A percentile compares a stretch with the other conserved stretches of the same genome.
Evolutionary conservation across 2,113 vertebrate species (phyloP).

Genomic region (Aramus guarauna): DNA sequence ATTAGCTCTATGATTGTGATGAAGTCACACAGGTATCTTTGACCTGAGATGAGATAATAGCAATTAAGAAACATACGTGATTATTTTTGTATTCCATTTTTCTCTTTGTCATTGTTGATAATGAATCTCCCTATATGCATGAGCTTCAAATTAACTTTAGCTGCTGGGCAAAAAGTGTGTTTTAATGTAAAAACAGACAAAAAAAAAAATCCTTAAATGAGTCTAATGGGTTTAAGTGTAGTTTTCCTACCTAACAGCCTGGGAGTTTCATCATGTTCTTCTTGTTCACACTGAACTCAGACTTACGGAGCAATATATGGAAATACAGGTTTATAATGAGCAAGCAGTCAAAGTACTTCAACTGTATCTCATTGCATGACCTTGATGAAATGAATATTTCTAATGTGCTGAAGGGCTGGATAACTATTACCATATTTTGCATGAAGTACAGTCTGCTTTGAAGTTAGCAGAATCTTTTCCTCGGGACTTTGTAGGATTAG

Average conservation of each 20-base stretch:
- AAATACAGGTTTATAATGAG: neutral
- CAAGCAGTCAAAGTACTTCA: neutral
- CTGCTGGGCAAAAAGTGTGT: neutral
- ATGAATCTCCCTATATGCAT: neutral
- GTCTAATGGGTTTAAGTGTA: neutral
- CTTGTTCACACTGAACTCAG: rapidly evolving
- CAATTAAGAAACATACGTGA: neutral
- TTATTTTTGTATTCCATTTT: neutral
- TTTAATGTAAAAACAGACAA: neutral
- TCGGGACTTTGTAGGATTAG: constrained; percentile 3
- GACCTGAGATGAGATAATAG: neutral
- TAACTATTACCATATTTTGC: constrained; percentile 11
- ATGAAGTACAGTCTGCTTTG: neutral
- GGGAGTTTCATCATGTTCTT: neutral
- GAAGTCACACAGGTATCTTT: neutral
- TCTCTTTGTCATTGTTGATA: neutral
- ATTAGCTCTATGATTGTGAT: neutral
- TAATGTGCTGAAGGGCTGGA: neutral
- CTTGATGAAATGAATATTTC: neutral
- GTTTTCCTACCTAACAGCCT: neutral
- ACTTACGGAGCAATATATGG: neutral
- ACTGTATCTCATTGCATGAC: neutral
- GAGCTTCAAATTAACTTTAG: neutral
- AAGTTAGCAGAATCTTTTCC: constrained; percentile 21
- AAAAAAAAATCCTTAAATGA: neutral